phyloP scores from a whole-genome alignment of 1,140 invertebrate species.

The Lepidurus couesii region DNA sequence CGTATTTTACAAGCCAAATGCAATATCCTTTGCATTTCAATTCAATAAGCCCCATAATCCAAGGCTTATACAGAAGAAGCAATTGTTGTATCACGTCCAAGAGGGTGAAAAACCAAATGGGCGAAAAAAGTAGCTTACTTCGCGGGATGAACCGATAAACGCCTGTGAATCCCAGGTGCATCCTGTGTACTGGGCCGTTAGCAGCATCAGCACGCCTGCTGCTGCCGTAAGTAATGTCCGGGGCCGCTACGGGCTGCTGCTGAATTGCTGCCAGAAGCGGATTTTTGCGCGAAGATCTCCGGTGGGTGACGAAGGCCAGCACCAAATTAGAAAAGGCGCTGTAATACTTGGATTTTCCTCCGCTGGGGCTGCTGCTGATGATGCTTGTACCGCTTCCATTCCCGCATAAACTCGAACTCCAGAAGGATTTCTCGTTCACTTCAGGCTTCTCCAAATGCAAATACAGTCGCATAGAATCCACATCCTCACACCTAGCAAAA shows the following conservation, averaged over 20 bases:
- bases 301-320: conserved; percentile 26
- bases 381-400: background rate
- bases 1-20: too few relatives aligned
- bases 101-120: background rate
- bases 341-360: conserved; percentile 26
- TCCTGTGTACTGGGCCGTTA: background rate
- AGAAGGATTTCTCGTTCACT: conserved; percentile 26
- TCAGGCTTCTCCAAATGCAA: conserved; percentile 32
- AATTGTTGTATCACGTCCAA: background rate
- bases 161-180: conserved; percentile 31
- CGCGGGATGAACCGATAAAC: conserved; percentile 32
- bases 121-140: conserved; percentile 22
- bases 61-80: background rate
- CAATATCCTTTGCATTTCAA: too few relatives aligned
- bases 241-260: background rate
- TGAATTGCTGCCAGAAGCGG: background rate
- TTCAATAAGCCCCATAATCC: background rate
- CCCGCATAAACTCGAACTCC: conserved; percentile 23
- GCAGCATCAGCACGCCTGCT: background rate
- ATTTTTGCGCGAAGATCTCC: background rate
- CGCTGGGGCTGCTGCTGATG: background rate
- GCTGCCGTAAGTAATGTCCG: background rate
- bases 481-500: conserved; percentile 29
- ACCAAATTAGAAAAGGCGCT: conserved; percentile 31
- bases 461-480: conserved; percentile 29